A percentile compares a stretch with the other conserved stretches of the same genome.
Conservation (phyloP, 2,888 invertebrate genomes). For the Clistopyga incitator region DNA sequence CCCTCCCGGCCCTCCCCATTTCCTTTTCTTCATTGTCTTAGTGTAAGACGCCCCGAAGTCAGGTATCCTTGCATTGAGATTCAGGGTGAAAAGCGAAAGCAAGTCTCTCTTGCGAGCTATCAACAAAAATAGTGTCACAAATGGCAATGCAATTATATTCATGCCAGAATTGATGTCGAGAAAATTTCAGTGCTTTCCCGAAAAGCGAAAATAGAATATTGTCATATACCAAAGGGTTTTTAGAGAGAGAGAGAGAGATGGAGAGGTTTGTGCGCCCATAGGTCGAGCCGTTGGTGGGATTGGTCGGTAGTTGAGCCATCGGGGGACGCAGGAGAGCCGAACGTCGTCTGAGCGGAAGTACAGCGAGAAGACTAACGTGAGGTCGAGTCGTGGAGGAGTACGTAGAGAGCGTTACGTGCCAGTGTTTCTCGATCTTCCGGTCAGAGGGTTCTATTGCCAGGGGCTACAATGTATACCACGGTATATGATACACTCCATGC, state of each 20-base stretch:
- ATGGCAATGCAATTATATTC: constrained; percentile 12
- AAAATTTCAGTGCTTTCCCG: neutral
- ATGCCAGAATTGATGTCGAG: neutral
- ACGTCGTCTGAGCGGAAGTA: constrained; percentile 62
- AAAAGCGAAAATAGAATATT: constrained; percentile 4
- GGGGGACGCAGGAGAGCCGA: neutral
- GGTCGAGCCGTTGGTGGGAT: neutral
- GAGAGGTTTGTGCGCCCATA: neutral
- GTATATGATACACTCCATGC: constrained; percentile 21
- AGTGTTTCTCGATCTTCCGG: constrained; percentile 72
- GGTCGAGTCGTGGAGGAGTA: constrained; percentile 69
- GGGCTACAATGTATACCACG: constrained; percentile 13
- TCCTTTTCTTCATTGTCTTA: constrained; percentile 70
- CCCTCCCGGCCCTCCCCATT: constrained; percentile 61
- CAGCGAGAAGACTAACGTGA: constrained; percentile 69
- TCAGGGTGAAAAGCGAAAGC: constrained; percentile 77
- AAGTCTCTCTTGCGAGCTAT: constrained; percentile 71
- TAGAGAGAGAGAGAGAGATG: neutral
- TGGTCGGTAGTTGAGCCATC: constrained; percentile 5
- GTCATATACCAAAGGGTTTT: neutral
- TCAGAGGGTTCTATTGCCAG: constrained; percentile 62
- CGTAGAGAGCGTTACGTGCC: constrained; percentile 71
- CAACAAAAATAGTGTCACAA: constrained; percentile 23
- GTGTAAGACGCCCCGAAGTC: constrained; percentile 40
- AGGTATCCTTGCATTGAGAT: constrained; percentile 71